Evolutionary conservation across 2,797 vertebrate species (phyloP).

Genomic region (Sylvia borin): DNA sequence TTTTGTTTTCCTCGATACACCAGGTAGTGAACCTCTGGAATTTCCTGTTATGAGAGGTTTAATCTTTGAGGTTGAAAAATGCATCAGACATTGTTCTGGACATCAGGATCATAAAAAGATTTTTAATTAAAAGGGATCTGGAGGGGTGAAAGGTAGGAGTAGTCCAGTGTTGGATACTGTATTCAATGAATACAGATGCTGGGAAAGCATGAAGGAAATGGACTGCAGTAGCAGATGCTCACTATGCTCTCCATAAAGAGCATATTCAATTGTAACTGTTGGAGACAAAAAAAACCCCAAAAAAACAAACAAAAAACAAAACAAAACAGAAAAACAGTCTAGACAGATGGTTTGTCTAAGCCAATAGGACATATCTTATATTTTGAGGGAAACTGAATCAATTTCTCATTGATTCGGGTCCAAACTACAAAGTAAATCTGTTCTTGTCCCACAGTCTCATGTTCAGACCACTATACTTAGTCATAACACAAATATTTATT

Average conservation of each 20-base stretch:
- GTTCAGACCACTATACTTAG: not conserved
- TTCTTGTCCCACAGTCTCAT: not conserved
- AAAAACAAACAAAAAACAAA: not conserved
- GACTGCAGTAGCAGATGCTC: not conserved
- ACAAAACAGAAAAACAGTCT: not conserved
- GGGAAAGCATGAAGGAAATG: not conserved
- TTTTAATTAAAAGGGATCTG: not conserved
- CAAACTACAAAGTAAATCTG: conserved; percentile 30
- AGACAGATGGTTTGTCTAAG: not conserved
- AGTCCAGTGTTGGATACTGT: not conserved
- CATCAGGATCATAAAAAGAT: not conserved
- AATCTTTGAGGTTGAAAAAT: not conserved
- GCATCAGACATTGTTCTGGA: not conserved
- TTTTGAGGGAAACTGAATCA: conserved; percentile 8
- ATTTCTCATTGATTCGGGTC: not conserved
- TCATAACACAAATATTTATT: conserved; percentile 24
- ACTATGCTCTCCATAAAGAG: not conserved
- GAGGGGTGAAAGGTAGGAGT: not conserved
- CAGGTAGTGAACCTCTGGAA: not conserved
- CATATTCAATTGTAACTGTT: not conserved
- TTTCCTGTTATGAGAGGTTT: not conserved
- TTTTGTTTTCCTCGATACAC: not conserved
- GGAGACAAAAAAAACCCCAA: not conserved
- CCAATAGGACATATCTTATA: not conserved
- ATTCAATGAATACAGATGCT: not conserved